phyloP scores from a whole-genome alignment of 2,797 vertebrate genomes.

The Syncerus caffer region DNA sequence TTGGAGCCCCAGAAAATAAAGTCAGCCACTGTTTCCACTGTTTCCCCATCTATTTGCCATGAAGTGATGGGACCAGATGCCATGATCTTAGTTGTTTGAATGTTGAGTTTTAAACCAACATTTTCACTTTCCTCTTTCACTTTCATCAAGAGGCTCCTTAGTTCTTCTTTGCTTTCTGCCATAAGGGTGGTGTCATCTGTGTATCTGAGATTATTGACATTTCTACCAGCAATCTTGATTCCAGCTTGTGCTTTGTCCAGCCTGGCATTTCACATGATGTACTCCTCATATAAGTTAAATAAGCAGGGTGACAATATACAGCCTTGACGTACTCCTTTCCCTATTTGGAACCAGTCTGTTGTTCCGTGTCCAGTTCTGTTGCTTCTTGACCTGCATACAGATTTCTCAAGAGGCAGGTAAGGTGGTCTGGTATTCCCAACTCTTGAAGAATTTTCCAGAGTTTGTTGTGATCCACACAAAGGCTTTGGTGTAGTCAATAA shows the following conservation, averaged over 20 bases:
- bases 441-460: not conserved
- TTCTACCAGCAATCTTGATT: not conserved
- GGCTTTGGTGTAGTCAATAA: not conserved
- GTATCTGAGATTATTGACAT: not conserved
- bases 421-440: not conserved
- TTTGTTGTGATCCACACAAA: not conserved
- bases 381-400: not conserved
- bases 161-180: not conserved
- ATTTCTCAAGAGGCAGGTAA: not conserved
- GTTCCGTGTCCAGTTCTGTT: not conserved
- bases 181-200: not conserved
- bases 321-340: not conserved
- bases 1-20: rapidly evolving
- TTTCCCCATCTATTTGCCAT: not conserved
- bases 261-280: not conserved
- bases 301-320: not conserved
- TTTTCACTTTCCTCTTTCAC: not conserved
- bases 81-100: not conserved
- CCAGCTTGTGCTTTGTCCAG: not conserved
- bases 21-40: not conserved
- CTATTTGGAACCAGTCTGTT: not conserved
- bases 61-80: not conserved
- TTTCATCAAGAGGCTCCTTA: not conserved
- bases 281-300: not conserved
- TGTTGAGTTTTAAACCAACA: not conserved